These are phyloP conservation scores for Amaurobius ferox DNA, from an alignment of 2,888 invertebrate species.

Conservation along the genomic window DNA sequence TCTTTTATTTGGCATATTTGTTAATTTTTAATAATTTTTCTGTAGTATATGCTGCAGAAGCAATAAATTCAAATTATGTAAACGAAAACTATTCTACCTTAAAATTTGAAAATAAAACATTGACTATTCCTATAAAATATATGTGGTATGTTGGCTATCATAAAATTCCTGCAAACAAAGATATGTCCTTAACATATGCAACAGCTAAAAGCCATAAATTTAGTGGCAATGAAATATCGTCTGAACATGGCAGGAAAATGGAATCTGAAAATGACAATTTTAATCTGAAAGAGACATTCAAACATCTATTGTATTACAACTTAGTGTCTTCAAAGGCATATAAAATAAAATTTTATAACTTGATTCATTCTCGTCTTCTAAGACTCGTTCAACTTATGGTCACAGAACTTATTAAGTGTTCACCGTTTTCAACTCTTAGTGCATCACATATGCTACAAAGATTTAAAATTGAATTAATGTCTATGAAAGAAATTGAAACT, in stretches of 20 bases:
- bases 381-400: conserved; percentile 11
- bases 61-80: too few relatives aligned
- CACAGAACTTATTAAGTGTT: conserved; percentile 8
- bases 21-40: not conserved
- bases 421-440: conserved; percentile 15
- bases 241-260: too few relatives aligned
- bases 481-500: not conserved
- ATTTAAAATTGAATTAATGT: not conserved
- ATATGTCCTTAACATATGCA: too few relatives aligned
- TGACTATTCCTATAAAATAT: too few relatives aligned
- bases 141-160: too few relatives aligned
- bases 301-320: conserved; percentile 41
- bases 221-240: too few relatives aligned
- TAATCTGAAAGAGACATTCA: not conserved
- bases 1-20: not conserved
- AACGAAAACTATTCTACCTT: too few relatives aligned
- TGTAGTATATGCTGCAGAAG: not conserved
- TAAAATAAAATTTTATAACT: conserved; percentile 17
- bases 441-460: not conserved
- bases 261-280: not conserved
- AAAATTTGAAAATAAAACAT: too few relatives aligned
- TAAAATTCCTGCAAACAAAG: too few relatives aligned
- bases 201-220: too few relatives aligned
- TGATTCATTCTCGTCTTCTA: conserved; percentile 14
- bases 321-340: conserved; percentile 41